These are phyloP conservation scores for Ips typographus DNA, from an alignment of 1,140 invertebrate genomes.

Conservation along the genomic window DNA sequence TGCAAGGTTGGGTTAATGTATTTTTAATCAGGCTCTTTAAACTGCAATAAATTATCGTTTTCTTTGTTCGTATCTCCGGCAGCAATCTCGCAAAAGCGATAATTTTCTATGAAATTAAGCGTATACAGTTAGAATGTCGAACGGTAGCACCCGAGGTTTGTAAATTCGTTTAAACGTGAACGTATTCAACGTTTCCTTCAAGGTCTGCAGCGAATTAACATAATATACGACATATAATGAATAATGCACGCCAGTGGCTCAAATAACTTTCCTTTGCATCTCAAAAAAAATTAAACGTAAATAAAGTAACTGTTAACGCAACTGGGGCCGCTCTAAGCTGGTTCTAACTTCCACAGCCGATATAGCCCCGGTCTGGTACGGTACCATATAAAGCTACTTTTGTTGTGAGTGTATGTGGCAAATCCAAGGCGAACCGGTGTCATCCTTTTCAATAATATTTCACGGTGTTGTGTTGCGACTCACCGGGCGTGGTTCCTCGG, in stretches of 20 bases:
- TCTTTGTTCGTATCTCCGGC: conserved; percentile 19
- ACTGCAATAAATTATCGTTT: conserved; percentile 20
- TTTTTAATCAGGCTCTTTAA: conserved; percentile 18
- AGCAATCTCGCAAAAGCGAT: conserved; percentile 22
- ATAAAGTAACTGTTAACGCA: no score
- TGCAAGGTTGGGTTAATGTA: conserved; percentile 5
- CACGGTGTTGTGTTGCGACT: conserved; percentile 7
- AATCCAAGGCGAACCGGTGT: conserved; percentile 35
- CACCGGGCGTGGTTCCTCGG: conserved; percentile 23
- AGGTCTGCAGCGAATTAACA: conserved; percentile 8
- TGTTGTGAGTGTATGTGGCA: not conserved
- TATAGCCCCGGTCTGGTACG: conserved; percentile 10
- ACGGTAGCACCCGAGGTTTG: conserved; percentile 21
- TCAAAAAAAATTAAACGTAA: no score
- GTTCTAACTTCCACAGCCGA: conserved; percentile 5
- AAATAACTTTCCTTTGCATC: no score
- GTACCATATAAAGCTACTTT: conserved; percentile 30
- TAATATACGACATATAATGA: no score
- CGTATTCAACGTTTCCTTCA: conserved; percentile 16
- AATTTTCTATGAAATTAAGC: conserved; percentile 24
- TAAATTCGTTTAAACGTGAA: conserved; percentile 24
- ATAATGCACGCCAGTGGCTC: no score
- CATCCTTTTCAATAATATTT: conserved; percentile 35
- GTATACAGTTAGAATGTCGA: conserved; percentile 22
- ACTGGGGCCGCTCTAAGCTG: not conserved